A percentile compares a stretch with the other conserved stretches of the same genome.
These are phyloP conservation scores for Cerceris rybyensis DNA, from an alignment of 2,888 invertebrate species.

Conservation along the genomic window DNA sequence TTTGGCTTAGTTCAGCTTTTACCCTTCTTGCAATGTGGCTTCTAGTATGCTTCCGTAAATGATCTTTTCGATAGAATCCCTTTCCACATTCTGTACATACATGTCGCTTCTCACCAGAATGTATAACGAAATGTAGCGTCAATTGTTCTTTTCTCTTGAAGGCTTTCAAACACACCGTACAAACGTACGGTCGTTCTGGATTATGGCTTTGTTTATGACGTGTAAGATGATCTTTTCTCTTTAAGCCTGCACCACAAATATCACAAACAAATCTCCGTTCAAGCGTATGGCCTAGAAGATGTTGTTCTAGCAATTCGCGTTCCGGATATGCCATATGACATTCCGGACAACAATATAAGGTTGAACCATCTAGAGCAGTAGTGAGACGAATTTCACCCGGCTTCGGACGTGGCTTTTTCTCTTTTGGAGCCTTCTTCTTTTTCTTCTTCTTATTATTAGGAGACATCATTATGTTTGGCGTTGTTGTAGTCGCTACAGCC, in stretches of 20 bases:
- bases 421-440: slow-evolving; percentile 89
- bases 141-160: slow-evolving; percentile 95
- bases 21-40: slow-evolving; percentile 93
- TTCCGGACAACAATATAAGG: slow-evolving; percentile 93
- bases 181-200: slow-evolving; percentile 93
- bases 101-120: slow-evolving; percentile 94
- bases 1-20: slow-evolving; percentile 92
- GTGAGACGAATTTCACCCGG: slow-evolving; percentile 92
- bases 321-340: slow-evolving; percentile 96
- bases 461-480: slow-evolving; percentile 78
- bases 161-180: slow-evolving; percentile 93
- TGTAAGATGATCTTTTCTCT: slow-evolving; percentile 93
- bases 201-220: slow-evolving; percentile 94
- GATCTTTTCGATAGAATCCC: slow-evolving; percentile 94
- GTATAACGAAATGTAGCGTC: slow-evolving; percentile 94
- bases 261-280: slow-evolving; percentile 94
- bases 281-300: slow-evolving; percentile 92
- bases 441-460: slow-evolving; percentile 88
- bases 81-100: slow-evolving; percentile 94
- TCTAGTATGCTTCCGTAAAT: slow-evolving; percentile 92
- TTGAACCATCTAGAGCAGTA: slow-evolving; percentile 92
- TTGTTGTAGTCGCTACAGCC: slow-evolving; percentile 80
- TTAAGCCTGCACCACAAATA: slow-evolving; percentile 93
- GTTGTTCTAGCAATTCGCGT: slow-evolving; percentile 91
- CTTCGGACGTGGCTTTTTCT: slow-evolving; percentile 92